These are phyloP conservation scores for Botrylloides violaceus DNA, from an alignment of 23 tunicate species.

Conservation along the genomic window DNA sequence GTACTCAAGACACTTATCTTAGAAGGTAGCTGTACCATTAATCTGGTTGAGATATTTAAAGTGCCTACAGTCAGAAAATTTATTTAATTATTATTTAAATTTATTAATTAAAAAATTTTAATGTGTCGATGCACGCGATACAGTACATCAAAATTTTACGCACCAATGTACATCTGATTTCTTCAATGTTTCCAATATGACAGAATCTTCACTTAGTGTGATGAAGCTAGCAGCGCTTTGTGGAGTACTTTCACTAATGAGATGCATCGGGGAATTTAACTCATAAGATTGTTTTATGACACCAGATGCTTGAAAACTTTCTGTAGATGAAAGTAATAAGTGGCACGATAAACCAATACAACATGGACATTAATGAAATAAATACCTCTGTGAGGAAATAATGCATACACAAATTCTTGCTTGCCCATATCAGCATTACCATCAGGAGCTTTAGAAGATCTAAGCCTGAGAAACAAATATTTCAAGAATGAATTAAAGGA, in stretches of 20 bases:
- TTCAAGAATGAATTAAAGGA: background rate
- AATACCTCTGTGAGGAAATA: slow-evolving; percentile 44
- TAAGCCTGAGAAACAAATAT: slow-evolving; percentile 22
- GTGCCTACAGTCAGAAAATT: too few species aligned
- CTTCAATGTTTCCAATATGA: slow-evolving; percentile 35
- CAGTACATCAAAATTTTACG: too few species aligned
- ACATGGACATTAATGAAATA: background rate
- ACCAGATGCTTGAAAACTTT: slow-evolving; percentile 28
- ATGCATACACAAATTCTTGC: slow-evolving; percentile 41
- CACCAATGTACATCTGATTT: slow-evolving; percentile 32
- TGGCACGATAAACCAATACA: background rate
- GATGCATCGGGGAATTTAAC: slow-evolving; percentile 32
- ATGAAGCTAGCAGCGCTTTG: background rate
- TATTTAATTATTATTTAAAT: too few species aligned
- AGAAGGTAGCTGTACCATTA: too few species aligned
- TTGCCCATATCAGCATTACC: slow-evolving; percentile 58
- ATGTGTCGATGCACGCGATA: too few species aligned
- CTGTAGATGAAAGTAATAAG: slow-evolving; percentile 25
- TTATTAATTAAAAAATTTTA: too few species aligned
- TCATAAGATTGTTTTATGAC: slow-evolving; percentile 39
- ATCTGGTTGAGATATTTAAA: too few species aligned
- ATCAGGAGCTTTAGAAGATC: slow-evolving; percentile 52
- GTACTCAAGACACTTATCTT: too few species aligned
- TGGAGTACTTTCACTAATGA: background rate
- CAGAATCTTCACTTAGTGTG: slow-evolving; percentile 12